Conservation (phyloP, 2,797 vertebrate genomes). For the Characodon lateralis region DNA sequence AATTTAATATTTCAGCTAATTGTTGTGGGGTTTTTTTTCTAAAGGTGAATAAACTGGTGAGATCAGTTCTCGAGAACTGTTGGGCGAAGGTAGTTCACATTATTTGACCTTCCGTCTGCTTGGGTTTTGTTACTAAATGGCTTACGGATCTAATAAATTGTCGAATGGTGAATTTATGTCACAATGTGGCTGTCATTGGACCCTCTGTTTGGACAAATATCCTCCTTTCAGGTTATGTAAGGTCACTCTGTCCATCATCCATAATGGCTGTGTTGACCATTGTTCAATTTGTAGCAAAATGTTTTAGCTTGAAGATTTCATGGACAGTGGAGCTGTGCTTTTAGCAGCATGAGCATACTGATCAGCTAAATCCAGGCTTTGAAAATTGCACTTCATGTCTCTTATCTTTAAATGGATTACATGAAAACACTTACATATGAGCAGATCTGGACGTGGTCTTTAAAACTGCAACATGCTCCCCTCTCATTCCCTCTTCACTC, state of each 20-base stretch:
- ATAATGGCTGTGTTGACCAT: conserved; percentile 2
- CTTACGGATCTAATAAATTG: conserved; percentile 1
- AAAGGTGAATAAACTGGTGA: conserved; percentile 3
- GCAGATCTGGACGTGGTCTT: conserved; percentile 41
- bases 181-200: not conserved
- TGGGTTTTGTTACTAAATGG: conserved; percentile 3
- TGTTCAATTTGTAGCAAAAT: not conserved
- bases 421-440: conserved; percentile 40
- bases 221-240: conserved; percentile 3
- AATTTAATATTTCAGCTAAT: not conserved
- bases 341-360: conserved; percentile 33
- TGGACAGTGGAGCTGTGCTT: conserved; percentile 10
- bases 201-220: conserved; percentile 8
- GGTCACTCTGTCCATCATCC: conserved; percentile 14
- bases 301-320: conserved; percentile 8
- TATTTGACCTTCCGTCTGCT: not conserved
- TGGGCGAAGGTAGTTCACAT: not conserved
- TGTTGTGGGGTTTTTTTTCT: not conserved
- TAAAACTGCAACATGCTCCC: conserved; percentile 29
- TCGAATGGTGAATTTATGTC: not conserved
- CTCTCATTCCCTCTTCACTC: conserved; percentile 10
- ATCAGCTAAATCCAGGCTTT: conserved; percentile 25
- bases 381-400: conserved; percentile 47
- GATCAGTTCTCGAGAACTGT: not conserved
- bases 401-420: conserved; percentile 62